Conservation (phyloP, 2,113 vertebrate species). For the Nanger granti region DNA sequence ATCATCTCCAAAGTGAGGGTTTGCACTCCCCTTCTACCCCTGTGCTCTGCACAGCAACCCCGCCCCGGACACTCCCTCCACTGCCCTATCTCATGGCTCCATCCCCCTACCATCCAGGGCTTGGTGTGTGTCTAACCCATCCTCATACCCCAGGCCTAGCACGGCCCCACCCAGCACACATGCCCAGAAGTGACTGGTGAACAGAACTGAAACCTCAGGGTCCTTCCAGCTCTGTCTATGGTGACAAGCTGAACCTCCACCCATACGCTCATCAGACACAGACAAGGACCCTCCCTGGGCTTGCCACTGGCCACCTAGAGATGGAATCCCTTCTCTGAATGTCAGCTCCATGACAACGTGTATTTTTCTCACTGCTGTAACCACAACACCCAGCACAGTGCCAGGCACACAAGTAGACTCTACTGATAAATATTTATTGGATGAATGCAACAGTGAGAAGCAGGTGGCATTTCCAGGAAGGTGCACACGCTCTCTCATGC, state of each 20-base stretch:
- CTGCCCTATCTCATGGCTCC: not conserved
- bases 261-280: not conserved
- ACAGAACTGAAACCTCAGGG: not conserved
- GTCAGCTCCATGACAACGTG: not conserved
- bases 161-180: not conserved
- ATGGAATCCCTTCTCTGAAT: not conserved
- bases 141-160: not conserved
- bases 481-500: no score
- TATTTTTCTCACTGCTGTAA: not conserved
- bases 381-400: not conserved
- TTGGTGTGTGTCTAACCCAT: not conserved
- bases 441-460: not conserved
- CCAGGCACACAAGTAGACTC: not conserved
- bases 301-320: no score
- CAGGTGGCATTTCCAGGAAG: not conserved
- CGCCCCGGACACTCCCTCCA: no score
- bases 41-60: not conserved
- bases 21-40: not conserved
- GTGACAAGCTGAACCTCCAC: not conserved
- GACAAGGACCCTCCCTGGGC: not conserved
- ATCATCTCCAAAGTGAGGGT: not conserved
- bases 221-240: not conserved
- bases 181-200: not conserved
- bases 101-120: not conserved
- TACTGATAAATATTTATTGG: not conserved